Base-by-base conservation (phyloP, 2,888 invertebrate genomes). In the Scaeva pyrastri region DNA sequence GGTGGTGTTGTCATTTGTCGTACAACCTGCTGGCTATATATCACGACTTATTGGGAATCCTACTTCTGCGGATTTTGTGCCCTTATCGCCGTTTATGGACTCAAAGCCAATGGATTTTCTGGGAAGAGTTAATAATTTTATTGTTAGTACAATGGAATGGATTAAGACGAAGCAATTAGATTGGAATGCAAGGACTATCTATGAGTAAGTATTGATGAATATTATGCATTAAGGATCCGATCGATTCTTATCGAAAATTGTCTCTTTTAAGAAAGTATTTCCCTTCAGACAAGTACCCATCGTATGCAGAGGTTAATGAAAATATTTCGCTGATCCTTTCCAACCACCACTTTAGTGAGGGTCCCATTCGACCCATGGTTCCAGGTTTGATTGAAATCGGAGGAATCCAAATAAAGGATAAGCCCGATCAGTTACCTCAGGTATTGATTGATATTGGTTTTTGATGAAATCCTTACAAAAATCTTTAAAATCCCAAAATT, bases 361-460 rank as follows among this genome's bases (percentile, higher is more conserved):
- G 88, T 21, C 86, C 77, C 1, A 56, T 89, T 0, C 64, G 88
- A 26, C 88, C 89, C 2, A 16, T 78, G 14, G 85, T 89, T 7
- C 89, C 89, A 1, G 87, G 71, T 2, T 8, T 89, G 1, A 62
- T 89, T 26, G 88, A 89, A 87, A 76, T 89, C 45, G 88, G 89
- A 14, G 89, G 89, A 1, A 88, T 89, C 14, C 89, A 89, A 56
- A 78, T 89, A 6, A 88, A 89, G 36, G 62, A 82, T 6, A 88
- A 84, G 36, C 87, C 88, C 10, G 71, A 88, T 56, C 77, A 82
- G 0, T 43, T 89, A n/a, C 89, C 89, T 12, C 39, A 86, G 50
- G 89, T 89, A 26, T 14, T 11, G 14, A 41, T 5, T 70, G 31
- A 12, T 62, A 41, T 5, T 70, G 31, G 8, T 62, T 43, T 66